These are phyloP conservation scores for Macrotus californicus DNA, from an alignment of 2,113 vertebrate genomes.

Conservation along the genomic window DNA sequence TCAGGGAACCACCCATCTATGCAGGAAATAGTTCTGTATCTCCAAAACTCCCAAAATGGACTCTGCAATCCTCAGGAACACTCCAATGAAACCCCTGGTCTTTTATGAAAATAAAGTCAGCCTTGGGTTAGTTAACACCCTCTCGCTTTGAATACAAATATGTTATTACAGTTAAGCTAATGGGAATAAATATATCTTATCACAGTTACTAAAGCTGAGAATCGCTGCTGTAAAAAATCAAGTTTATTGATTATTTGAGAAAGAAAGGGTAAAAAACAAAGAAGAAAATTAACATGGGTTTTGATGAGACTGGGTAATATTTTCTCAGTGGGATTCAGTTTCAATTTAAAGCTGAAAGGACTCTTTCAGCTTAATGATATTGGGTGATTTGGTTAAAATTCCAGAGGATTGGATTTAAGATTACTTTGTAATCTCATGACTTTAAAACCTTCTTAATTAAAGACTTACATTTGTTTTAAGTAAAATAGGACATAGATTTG, in stretches of 20 bases:
- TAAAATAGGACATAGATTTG: conserved; percentile 41
- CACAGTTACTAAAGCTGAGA: neutral
- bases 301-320: conserved; percentile 11
- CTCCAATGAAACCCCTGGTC: neutral
- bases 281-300: conserved; percentile 21
- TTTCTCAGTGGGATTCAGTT: conserved; percentile 54
- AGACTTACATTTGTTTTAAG: conserved; percentile 56
- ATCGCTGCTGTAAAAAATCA: neutral
- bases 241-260: conserved; percentile 37
- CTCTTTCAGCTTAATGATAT: conserved; percentile 40
- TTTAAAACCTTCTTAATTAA: conserved; percentile 69
- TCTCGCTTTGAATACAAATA: neutral
- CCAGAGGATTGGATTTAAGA: conserved; percentile 57
- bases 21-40: neutral
- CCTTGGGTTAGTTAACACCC: neutral
- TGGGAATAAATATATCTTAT: neutral
- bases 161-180: neutral
- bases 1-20: neutral
- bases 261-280: conserved; percentile 13
- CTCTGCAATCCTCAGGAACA: neutral
- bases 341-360: conserved; percentile 60
- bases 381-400: conserved; percentile 58
- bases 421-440: conserved; percentile 64
- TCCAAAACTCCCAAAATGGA: neutral
- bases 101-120: neutral